Evolutionary conservation across 2,797 vertebrate genomes (phyloP).

Genomic region (Dendrocincla fuliginosa): DNA sequence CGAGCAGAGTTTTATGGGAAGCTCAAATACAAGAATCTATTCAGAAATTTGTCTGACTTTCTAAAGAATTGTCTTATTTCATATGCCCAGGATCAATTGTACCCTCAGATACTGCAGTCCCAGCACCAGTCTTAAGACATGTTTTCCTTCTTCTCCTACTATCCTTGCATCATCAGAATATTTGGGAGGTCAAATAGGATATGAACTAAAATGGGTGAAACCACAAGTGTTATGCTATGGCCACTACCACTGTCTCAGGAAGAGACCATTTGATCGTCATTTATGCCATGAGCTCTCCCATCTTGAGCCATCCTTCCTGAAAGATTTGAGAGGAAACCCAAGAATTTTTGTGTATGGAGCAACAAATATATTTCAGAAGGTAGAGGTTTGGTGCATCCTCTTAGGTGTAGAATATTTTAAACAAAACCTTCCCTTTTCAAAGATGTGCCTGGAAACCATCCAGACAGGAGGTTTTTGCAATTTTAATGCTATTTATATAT

Average conservation of each 20-base stretch:
- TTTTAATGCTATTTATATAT: conserved; percentile 9
- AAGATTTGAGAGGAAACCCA: neutral
- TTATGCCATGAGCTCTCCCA: neutral
- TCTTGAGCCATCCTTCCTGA: neutral
- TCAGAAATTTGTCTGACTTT: neutral
- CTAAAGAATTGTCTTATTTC: neutral
- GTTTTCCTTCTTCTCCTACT: neutral
- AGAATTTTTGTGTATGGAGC: neutral
- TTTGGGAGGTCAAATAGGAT: neutral
- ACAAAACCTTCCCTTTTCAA: neutral
- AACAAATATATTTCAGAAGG: neutral
- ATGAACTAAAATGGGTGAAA: neutral
- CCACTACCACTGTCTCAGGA: neutral
- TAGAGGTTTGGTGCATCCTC: neutral
- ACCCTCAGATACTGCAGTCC: neutral
- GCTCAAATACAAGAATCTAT: neutral
- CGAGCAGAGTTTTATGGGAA: neutral
- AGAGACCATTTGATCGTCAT: neutral
- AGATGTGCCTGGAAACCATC: neutral
- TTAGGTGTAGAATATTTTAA: neutral
- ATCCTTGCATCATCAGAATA: neutral
- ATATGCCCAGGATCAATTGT: neutral
- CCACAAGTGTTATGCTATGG: neutral
- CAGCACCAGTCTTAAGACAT: neutral
- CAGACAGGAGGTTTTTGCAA: neutral